phyloP scores from a whole-genome alignment of 2,888 invertebrate genomes.

The Orchesellides sinensis region DNA sequence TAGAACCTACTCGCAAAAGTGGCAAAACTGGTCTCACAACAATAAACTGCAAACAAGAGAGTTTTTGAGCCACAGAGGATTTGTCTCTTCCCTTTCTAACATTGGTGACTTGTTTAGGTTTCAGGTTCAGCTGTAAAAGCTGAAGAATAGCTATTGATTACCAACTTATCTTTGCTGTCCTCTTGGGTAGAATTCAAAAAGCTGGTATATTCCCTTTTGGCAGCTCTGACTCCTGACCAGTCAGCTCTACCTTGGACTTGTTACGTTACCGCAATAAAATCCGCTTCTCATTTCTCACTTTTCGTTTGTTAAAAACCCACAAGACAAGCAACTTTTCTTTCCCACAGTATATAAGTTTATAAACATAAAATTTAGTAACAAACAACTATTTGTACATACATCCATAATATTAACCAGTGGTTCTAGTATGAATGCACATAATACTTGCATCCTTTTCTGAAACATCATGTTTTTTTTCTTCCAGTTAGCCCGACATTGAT shows the following conservation, averaged over 20 bases:
- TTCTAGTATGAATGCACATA: no score
- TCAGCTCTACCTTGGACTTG: background rate
- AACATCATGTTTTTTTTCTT: slow-evolving; percentile 1
- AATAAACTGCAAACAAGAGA: background rate
- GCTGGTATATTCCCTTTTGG: slow-evolving; percentile 3
- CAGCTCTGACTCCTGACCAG: background rate
- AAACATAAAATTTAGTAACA: background rate
- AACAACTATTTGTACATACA: background rate
- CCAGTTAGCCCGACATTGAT: slow-evolving; percentile 30
- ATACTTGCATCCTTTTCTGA: slow-evolving; percentile 1
- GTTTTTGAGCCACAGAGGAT: background rate
- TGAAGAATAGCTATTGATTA: background rate
- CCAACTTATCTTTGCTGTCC: no score
- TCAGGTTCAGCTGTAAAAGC: background rate
- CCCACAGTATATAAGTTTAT: slow-evolving; percentile 27
- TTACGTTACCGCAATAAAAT: slow-evolving; percentile 25
- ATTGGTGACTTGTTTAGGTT: background rate
- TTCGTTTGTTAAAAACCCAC: slow-evolving; percentile 15
- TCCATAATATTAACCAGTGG: no score
- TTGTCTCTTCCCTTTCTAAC: background rate
- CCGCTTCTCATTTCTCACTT: slow-evolving; percentile 35
- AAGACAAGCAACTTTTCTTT: slow-evolving; percentile 48
- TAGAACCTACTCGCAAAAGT: slow-evolving; percentile 15
- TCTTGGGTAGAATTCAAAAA: no score
- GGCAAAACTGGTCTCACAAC: slow-evolving; percentile 35